Conservation (phyloP, 2,797 vertebrate genomes). For the Pelodytes ibericus region DNA sequence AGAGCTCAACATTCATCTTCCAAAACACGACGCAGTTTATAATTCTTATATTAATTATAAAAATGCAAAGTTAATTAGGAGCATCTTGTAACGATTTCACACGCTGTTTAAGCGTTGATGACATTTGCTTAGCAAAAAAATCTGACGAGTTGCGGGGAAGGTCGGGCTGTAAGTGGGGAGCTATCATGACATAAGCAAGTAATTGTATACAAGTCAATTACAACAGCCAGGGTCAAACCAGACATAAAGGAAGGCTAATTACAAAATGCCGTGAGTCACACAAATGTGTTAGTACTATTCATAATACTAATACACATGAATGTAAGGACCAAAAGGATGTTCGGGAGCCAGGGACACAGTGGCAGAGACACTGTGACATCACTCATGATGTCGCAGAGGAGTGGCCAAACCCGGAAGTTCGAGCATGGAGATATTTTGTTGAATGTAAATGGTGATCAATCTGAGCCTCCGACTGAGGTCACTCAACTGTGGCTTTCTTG, state of each 20-base stretch:
- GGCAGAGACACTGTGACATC: too few species aligned
- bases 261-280: not conserved
- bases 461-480: too few species aligned
- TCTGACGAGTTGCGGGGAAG: not conserved
- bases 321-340: too few species aligned
- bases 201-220: not conserved
- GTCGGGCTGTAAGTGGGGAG: not conserved
- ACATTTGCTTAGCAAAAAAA: not conserved
- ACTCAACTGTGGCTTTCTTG: too few species aligned
- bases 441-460: too few species aligned
- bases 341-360: too few species aligned
- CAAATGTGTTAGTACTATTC: too few species aligned
- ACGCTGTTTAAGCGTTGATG: not conserved
- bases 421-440: too few species aligned
- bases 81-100: constrained; percentile 7
- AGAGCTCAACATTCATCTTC: not conserved
- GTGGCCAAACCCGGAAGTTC: too few species aligned
- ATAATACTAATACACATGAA: too few species aligned
- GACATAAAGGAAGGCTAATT: not conserved
- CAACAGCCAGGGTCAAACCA: not conserved
- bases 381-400: too few species aligned
- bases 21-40: not conserved
- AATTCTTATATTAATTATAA: constrained; percentile 12
- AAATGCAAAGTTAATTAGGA: not conserved
- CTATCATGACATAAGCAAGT: not conserved